Conservation (phyloP, 2,888 invertebrate species). For the Drosophila meridiana region DNA sequence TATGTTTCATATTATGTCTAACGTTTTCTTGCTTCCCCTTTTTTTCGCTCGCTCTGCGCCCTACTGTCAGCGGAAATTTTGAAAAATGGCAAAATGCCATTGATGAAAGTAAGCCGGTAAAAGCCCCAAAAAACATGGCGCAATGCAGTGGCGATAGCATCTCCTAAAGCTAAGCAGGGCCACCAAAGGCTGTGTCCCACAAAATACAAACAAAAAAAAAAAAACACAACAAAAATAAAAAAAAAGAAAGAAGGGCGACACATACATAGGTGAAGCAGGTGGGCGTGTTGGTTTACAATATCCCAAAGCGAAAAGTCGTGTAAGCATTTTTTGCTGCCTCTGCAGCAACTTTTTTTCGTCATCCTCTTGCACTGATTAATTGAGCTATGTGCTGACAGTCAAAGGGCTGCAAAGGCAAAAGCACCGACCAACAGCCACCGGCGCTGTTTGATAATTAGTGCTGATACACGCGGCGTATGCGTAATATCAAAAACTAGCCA, state of each 20-base stretch:
- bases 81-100: conserved; percentile 82
- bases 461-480: conserved; percentile 60
- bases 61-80: conserved; percentile 80
- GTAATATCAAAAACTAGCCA: conserved; percentile 40
- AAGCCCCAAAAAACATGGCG: conserved; percentile 48
- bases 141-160: conserved; percentile 55
- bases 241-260: background rate
- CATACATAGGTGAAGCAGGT: conserved; percentile 20
- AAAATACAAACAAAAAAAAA: conserved; percentile 12
- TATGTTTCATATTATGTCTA: conserved; percentile 71
- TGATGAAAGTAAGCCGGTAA: conserved; percentile 74
- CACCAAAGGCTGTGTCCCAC: conserved; percentile 24
- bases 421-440: conserved; percentile 16
- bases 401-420: conserved; percentile 18
- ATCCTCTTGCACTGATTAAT: conserved; percentile 71
- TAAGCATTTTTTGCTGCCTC: conserved; percentile 53
- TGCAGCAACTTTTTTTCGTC: conserved; percentile 41
- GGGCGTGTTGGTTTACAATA: conserved; percentile 73
- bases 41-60: conserved; percentile 35
- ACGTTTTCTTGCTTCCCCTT: conserved; percentile 42
- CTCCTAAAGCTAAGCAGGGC: conserved; percentile 65
- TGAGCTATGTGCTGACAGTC: conserved; percentile 58
- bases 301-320: conserved; percentile 82
- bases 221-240: background rate
- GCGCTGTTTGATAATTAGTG: conserved; percentile 52